A percentile compares a stretch with the other conserved stretches of the same genome.
Conservation (phyloP, 2,113 vertebrate species). For the Brachionichthys hirsutus region DNA sequence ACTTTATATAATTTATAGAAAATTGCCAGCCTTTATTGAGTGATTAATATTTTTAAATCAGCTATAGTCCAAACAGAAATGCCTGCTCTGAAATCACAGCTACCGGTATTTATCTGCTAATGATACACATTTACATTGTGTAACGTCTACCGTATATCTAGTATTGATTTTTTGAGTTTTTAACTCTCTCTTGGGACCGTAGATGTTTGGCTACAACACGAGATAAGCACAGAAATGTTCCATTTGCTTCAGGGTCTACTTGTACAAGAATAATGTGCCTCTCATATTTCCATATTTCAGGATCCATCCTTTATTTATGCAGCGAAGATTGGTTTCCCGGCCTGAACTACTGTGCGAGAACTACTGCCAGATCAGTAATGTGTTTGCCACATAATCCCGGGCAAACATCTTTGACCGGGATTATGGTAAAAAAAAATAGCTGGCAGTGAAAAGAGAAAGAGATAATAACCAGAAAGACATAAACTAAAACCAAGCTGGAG, state of each 20-base stretch:
- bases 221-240: too few relatives aligned
- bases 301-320: too few relatives aligned
- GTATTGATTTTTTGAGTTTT: not conserved
- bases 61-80: slow-evolving; percentile 1
- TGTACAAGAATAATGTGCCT: not conserved
- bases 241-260: not conserved
- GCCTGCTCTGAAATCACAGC: not conserved
- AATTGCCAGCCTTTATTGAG: not conserved
- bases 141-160: not conserved
- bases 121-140: too few relatives aligned
- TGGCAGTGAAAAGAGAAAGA: not conserved
- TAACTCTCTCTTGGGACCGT: not conserved
- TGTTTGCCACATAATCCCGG: not conserved
- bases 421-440: not conserved
- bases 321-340: not conserved
- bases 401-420: not conserved
- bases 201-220: too few relatives aligned
- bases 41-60: not conserved
- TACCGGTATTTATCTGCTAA: too few relatives aligned
- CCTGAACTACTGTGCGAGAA: not conserved
- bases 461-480: not conserved
- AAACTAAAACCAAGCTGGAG: too few relatives aligned
- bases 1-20: not conserved
- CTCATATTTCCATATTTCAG: not conserved
- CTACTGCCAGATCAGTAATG: not conserved